Percentiles rank a stretch among this genome's conserved stretches.
Conservation (phyloP, 2,797 vertebrate species). For the Melopsittacus undulatus region DNA sequence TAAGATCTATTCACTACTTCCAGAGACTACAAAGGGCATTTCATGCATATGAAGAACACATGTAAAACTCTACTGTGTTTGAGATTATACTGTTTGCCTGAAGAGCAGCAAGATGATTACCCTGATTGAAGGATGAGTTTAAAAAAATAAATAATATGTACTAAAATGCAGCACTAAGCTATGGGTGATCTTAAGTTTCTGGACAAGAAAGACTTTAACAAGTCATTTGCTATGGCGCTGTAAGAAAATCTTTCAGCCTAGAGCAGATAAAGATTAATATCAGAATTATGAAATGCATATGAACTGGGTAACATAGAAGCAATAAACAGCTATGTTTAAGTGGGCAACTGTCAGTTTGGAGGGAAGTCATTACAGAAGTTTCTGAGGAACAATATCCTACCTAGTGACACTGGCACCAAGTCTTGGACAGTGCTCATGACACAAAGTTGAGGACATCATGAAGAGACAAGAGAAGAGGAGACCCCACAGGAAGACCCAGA, state of each 20-base stretch:
- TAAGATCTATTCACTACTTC: not conserved
- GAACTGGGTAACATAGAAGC: not conserved
- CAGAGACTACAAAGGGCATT: not conserved
- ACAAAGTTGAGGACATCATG: not conserved
- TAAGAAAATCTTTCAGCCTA: not conserved
- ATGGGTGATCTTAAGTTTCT: not conserved
- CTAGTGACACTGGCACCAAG: not conserved
- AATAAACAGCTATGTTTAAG: not conserved
- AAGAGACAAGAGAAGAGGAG: not conserved
- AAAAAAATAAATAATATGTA: not conserved
- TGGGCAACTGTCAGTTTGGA: not conserved
- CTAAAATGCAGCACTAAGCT: not conserved
- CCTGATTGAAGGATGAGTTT: not conserved
- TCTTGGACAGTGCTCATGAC: not conserved
- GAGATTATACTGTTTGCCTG: not conserved
- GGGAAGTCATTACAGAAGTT: not conserved
- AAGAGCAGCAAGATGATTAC: not conserved
- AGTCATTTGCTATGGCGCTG: not conserved
- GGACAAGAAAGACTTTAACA: not conserved
- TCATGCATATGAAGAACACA: not conserved
- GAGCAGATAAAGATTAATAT: not conserved
- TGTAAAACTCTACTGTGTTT: not conserved
- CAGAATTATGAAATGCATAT: not conserved
- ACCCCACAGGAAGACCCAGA: not conserved
- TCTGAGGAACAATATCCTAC: not conserved